These are phyloP conservation scores for Luffia ferchaultella DNA, from an alignment of 2,888 invertebrate species.

Conservation along the genomic window DNA sequence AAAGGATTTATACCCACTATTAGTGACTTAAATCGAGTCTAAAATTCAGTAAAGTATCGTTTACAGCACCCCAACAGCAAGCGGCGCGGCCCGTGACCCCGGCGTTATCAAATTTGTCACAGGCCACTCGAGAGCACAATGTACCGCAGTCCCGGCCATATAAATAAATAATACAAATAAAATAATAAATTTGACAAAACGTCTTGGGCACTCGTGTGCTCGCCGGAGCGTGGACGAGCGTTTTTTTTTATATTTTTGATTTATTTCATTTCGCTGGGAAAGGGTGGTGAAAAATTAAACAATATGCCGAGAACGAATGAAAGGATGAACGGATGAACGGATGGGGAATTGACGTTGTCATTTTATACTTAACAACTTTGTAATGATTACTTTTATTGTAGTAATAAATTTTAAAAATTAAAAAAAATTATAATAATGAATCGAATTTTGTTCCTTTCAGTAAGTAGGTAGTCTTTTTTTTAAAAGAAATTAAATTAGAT, in stretches of 20 bases:
- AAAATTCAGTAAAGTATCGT: conserved; percentile 56
- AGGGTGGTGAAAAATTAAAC: conserved; percentile 32
- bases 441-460: too few species aligned
- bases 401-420: too few species aligned
- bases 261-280: conserved; percentile 53
- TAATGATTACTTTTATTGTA: too few species aligned
- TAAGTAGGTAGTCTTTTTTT: too few species aligned
- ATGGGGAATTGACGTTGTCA: too few species aligned
- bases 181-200: conserved; percentile 67
- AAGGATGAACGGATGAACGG: not conserved
- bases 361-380: too few species aligned
- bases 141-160: conserved; percentile 45
- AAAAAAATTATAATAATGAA: too few species aligned
- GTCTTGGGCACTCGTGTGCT: conserved; percentile 60
- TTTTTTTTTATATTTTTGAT: conserved; percentile 67
- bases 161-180: conserved; percentile 62
- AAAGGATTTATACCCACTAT: conserved; percentile 45
- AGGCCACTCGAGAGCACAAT: conserved; percentile 58
- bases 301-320: not conserved
- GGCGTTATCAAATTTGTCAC: conserved; percentile 65
- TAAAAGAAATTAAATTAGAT: too few species aligned
- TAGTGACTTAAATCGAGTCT: conserved; percentile 52
- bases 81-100: conserved; percentile 28
- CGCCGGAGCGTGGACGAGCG: conserved; percentile 50
- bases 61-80: conserved; percentile 23